Conservation (phyloP, 1,140 invertebrate genomes). For the Atopsyche davidsoni region DNA sequence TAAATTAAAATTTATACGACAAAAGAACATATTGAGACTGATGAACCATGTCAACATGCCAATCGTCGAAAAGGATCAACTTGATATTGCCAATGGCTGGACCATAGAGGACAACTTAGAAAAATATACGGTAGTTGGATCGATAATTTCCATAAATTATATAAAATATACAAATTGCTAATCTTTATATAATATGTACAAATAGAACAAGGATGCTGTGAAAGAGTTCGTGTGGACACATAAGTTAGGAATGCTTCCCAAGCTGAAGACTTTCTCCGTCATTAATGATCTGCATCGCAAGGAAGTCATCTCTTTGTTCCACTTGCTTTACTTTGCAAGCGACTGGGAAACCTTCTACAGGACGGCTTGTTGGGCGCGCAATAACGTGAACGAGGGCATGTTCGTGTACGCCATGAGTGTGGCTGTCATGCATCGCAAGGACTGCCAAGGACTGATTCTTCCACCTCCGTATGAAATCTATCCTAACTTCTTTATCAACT, state of each 20-base stretch:
- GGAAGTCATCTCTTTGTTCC: slow-evolving; percentile 44
- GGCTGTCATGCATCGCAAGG: slow-evolving; percentile 45
- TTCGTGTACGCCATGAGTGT: slow-evolving; percentile 48
- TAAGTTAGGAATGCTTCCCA: slow-evolving; percentile 43
- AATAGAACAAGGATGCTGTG: slow-evolving; percentile 43
- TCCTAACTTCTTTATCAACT: slow-evolving; percentile 49
- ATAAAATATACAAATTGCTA: not conserved
- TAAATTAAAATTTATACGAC: no score
- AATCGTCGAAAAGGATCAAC: slow-evolving; percentile 35
- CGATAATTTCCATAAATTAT: not conserved
- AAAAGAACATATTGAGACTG: slow-evolving; percentile 37
- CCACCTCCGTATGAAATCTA: slow-evolving; percentile 51
- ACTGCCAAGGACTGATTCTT: slow-evolving; percentile 46
- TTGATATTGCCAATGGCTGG: slow-evolving; percentile 35
- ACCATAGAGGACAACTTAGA: slow-evolving; percentile 31
- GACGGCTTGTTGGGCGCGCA: slow-evolving; percentile 47
- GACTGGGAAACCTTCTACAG: slow-evolving; percentile 51
- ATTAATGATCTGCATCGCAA: slow-evolving; percentile 43
- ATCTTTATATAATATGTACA: not conserved
- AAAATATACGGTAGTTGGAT: slow-evolving; percentile 28
- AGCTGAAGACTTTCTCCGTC: slow-evolving; percentile 49
- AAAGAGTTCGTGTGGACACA: slow-evolving; percentile 50
- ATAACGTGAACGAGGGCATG: slow-evolving; percentile 48
- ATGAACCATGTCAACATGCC: slow-evolving; percentile 35
- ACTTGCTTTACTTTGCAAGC: slow-evolving; percentile 49